phyloP scores from a whole-genome alignment of 2,888 invertebrate genomes.

The Nomada fucata region DNA sequence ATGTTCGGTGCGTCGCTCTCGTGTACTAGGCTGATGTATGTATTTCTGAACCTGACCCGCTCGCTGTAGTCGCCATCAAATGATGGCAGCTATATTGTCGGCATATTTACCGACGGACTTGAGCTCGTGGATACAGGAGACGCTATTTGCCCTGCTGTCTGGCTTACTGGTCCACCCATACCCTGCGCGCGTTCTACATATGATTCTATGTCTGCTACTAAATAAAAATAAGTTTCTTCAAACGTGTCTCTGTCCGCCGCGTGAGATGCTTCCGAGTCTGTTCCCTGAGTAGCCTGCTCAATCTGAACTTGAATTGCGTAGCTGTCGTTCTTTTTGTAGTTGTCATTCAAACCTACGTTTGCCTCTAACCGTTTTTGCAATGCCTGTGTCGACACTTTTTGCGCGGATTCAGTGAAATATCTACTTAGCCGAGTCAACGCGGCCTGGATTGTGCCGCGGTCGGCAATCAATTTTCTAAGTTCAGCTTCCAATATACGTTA shows the following conservation, averaged over 20 bases:
- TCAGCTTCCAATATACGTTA: too few species aligned
- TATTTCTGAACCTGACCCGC: not conserved
- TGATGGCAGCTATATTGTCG: not conserved
- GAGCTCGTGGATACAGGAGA: not conserved
- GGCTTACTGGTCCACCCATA: not conserved
- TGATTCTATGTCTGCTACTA: not conserved
- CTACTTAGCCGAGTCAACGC: too few species aligned
- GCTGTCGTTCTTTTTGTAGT: too few species aligned
- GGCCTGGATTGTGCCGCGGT: too few species aligned
- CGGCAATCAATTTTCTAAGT: too few species aligned
- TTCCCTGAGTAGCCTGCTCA: not conserved
- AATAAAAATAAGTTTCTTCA: too few species aligned
- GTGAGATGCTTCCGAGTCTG: not conserved
- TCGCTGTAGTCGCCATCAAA: not conserved
- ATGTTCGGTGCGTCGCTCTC: not conserved
- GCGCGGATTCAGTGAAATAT: too few species aligned
- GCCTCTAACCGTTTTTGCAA: too few species aligned
- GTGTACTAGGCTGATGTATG: not conserved
- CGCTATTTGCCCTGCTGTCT: not conserved
- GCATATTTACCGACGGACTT: not conserved
- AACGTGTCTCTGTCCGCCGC: not conserved
- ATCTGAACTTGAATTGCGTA: too few species aligned
- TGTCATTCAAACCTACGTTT: too few species aligned
- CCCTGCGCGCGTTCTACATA: not conserved
- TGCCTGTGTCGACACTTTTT: too few species aligned